Evolutionary conservation across 1,140 invertebrate genomes (phyloP), one percentile per base, ranked within the genome.

Genomic region (Brachionus rubens): DNA sequence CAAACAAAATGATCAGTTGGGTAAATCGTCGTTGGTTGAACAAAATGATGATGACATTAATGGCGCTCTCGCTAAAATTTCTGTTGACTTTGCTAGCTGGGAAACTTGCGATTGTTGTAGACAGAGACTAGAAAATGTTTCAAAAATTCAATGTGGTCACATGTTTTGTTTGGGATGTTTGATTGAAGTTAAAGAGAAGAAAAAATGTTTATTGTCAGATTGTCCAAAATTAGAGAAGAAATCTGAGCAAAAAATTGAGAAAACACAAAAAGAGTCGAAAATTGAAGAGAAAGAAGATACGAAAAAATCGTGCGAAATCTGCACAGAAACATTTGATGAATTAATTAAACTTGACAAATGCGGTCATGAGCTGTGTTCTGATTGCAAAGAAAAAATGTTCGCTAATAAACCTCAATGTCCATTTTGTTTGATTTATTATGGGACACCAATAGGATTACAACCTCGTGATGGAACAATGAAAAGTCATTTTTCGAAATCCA

Each of bases 381-480:
- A 43, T n/a, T 65, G 59, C 14, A 43, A 24, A 6, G 26, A 41
- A 41, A 41, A 24, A 21, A 9, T 12, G 24, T 65, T 65, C 26
- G 59, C 41, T 24, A 6, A 14, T 12, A 70, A 70, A 12, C 65
- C 43, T 30, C 46, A 48, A 48, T 70, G 65, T 48, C 65, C 65
- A 48, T 50, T 33, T 70, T 70, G 65, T 70, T 30, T 28, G 16
- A 21, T 9, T 33, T 48, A 43, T 70, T 70, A 70, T 70, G 65
- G 46, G 33, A 70, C 50, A 9, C 28, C 43, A 19, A 70, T 36
- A 33, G 65, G 65, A 14, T n/a, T 16, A 2, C 65, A 70, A 19
- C 65, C 65, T 9, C 16, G 24, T 0, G 21, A 70, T 48, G 65
- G 65, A 3, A 48, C 33, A 33, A 70, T 70, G 65, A 30, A 1